These are phyloP conservation scores for Lithophane socia DNA, from an alignment of 2,888 invertebrate species.

Conservation along the genomic window DNA sequence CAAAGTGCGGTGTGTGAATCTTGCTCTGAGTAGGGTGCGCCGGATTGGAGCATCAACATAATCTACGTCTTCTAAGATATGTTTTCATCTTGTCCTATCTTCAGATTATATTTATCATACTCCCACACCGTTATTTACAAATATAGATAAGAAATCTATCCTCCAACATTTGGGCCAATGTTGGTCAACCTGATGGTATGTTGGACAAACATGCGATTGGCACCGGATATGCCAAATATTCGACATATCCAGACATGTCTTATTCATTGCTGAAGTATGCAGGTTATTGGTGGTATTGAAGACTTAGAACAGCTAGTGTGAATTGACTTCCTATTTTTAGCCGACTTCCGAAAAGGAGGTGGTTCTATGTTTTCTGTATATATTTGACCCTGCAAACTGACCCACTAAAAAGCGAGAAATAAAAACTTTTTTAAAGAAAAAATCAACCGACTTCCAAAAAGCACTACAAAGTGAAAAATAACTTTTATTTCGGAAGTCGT, in stretches of 20 bases:
- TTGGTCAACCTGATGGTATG: conserved; percentile 6
- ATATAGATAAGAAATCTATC: conserved; percentile 51
- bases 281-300: conserved; percentile 5
- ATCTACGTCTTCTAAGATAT: neutral
- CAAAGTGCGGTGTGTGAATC: neutral
- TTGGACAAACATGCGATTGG: conserved; percentile 54
- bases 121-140: conserved; percentile 49
- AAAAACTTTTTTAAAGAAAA: no score
- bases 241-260: conserved; percentile 50
- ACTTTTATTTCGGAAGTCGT: no score
- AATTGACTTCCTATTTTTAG: neutral
- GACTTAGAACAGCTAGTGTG: conserved; percentile 12
- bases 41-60: neutral
- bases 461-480: no score
- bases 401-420: no score
- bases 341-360: no score
- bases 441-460: no score
- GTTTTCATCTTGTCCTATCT: conserved; percentile 28
- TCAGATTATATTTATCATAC: conserved; percentile 17
- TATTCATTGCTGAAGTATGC: conserved; percentile 47
- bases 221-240: conserved; percentile 60
- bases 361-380: no score
- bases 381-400: no score
- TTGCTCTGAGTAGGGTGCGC: neutral
- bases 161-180: conserved; percentile 21